Evolutionary conservation across 2,888 invertebrate genomes (phyloP).

Genomic region (Campoletis raptor): DNA sequence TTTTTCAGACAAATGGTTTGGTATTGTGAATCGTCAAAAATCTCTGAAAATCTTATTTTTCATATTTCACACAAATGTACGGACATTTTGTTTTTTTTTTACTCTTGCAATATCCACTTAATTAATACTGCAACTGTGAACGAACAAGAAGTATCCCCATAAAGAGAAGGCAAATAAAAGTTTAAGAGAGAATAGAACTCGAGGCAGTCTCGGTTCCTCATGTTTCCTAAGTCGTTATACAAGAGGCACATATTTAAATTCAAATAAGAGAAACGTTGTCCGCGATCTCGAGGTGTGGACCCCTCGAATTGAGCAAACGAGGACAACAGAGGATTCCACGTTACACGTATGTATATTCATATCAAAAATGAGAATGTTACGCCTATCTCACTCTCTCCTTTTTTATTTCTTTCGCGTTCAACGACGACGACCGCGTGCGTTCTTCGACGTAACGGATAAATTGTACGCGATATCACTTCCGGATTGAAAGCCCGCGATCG

Average conservation of each 20-base stretch:
- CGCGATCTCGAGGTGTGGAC: constrained; percentile 18
- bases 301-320: constrained; percentile 30
- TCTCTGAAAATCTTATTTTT: not conserved
- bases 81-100: not conserved
- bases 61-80: not conserved
- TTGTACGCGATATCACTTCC: constrained; percentile 76
- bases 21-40: too few species aligned
- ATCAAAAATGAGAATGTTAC: constrained; percentile 45
- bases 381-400: constrained; percentile 9
- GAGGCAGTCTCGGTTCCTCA: constrained; percentile 1
- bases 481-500: constrained; percentile 74
- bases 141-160: not conserved
- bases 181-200: not conserved
- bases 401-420: constrained; percentile 12
- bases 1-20: too few species aligned
- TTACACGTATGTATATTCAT: not conserved
- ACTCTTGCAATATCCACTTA: not conserved
- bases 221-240: constrained; percentile 29
- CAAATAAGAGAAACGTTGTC: constrained; percentile 63
- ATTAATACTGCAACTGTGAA: not conserved
- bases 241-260: constrained; percentile 48
- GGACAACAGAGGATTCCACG: constrained; percentile 1
- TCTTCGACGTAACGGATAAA: constrained; percentile 73
- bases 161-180: not conserved
- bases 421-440: constrained; percentile 49